These are phyloP conservation scores for Caenorhabditis brenneri DNA, from an alignment of 1,140 invertebrate species.

Conservation along the genomic window DNA sequence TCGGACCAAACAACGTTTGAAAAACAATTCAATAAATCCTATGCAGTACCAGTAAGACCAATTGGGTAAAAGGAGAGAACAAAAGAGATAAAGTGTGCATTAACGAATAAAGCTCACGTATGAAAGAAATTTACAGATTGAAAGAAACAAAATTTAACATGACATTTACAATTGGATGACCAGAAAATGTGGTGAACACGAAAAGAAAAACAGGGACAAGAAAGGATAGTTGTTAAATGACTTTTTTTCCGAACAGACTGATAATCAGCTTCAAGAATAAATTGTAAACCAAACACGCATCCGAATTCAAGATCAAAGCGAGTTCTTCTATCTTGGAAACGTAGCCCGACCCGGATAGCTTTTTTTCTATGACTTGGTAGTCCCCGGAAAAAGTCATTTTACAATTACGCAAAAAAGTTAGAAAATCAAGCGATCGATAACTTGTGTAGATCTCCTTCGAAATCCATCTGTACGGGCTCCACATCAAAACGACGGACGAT, in stretches of 20 bases:
- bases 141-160: background rate
- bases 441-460: background rate
- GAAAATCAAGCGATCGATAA: background rate
- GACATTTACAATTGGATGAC: background rate
- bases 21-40: background rate
- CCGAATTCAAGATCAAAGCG: too few relatives aligned
- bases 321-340: too few relatives aligned
- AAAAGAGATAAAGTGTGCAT: background rate
- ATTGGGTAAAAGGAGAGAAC: background rate
- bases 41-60: constrained; percentile 12
- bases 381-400: too few relatives aligned
- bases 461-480: background rate
- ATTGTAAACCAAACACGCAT: too few relatives aligned
- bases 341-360: too few relatives aligned
- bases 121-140: background rate
- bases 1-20: background rate
- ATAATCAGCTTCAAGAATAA: too few relatives aligned
- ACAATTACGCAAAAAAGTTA: background rate
- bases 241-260: too few relatives aligned
- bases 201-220: background rate
- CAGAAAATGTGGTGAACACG: too few relatives aligned
- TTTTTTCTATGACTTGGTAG: too few relatives aligned
- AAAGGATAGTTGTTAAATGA: too few relatives aligned
- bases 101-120: constrained; percentile 20
- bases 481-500: constrained; percentile 6